Evolutionary conservation across 2,888 invertebrate species (phyloP).

Genomic region (Epistrophe eligans): DNA sequence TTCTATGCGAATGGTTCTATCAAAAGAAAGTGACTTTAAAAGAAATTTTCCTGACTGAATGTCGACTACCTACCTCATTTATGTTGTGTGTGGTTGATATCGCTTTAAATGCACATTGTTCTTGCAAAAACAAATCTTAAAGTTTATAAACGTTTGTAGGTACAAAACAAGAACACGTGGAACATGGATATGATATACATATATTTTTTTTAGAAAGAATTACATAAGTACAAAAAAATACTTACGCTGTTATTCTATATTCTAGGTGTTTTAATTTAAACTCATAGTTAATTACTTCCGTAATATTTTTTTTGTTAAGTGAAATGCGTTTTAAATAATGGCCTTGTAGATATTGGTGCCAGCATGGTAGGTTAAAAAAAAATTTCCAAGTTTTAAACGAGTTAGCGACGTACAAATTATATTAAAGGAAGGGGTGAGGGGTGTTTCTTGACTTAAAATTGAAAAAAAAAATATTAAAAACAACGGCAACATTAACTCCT

Average conservation of each 20-base stretch:
- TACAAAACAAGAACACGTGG: background rate
- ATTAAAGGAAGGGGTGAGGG: too few relatives aligned
- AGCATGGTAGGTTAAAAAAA: too few relatives aligned
- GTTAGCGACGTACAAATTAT: too few relatives aligned
- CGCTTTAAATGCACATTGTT: constrained; percentile 20
- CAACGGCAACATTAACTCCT: too few relatives aligned
- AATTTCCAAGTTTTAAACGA: too few relatives aligned
- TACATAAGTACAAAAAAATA: background rate
- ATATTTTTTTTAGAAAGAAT: background rate
- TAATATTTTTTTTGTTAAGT: too few relatives aligned
- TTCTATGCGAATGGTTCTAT: background rate
- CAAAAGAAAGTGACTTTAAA: constrained; percentile 2
- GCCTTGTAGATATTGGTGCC: too few relatives aligned
- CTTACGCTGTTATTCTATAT: background rate
- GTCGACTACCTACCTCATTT: constrained; percentile 6
- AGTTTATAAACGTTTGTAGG: background rate
- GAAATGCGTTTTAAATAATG: too few relatives aligned
- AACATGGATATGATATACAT: background rate
- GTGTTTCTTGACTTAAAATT: too few relatives aligned
- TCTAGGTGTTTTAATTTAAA: background rate
- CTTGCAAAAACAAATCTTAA: background rate
- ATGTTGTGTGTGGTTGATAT: constrained; percentile 4
- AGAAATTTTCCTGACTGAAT: constrained; percentile 5
- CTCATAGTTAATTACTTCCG: background rate
- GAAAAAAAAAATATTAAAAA: too few relatives aligned